Percentiles rank a stretch among this genome's conserved stretches.
These are phyloP conservation scores for Alca torda DNA, from an alignment of 2,797 vertebrate genomes.

Conservation along the genomic window DNA sequence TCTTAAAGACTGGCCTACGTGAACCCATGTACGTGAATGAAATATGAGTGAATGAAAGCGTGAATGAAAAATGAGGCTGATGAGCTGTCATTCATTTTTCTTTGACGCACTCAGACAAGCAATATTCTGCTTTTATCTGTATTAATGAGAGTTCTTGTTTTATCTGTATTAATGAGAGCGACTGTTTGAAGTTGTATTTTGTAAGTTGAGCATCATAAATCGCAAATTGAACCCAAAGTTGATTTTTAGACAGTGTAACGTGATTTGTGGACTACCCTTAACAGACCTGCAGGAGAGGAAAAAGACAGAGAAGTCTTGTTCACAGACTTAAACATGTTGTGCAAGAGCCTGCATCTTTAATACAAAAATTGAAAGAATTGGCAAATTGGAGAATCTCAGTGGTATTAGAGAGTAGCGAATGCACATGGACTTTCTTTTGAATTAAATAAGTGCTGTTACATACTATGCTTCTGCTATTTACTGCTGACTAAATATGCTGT, in stretches of 20 bases:
- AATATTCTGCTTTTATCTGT: neutral
- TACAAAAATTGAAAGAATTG: neutral
- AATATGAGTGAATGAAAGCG: no score
- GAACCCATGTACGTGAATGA: neutral
- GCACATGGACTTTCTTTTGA: neutral
- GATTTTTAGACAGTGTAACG: neutral
- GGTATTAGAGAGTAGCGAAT: neutral
- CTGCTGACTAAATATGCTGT: neutral
- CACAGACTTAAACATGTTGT: rapidly evolving
- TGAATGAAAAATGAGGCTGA: neutral
- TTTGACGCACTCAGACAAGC: neutral
- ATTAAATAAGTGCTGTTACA: neutral
- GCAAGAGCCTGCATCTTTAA: neutral
- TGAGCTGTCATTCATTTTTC: neutral
- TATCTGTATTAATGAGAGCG: neutral
- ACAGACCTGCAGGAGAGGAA: neutral
- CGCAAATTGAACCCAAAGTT: neutral
- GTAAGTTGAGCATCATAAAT: neutral
- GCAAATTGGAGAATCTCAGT: neutral
- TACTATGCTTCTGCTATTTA: neutral
- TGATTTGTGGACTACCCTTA: neutral
- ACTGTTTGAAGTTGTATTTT: neutral
- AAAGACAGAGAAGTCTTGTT: neutral
- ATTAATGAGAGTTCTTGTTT: neutral
- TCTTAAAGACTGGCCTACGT: neutral